Percentiles rank a stretch among this genome's conserved stretches.
Evolutionary conservation across 2,113 vertebrate species (phyloP).

Genomic region (Dunckerocampus dactyliophorus): DNA sequence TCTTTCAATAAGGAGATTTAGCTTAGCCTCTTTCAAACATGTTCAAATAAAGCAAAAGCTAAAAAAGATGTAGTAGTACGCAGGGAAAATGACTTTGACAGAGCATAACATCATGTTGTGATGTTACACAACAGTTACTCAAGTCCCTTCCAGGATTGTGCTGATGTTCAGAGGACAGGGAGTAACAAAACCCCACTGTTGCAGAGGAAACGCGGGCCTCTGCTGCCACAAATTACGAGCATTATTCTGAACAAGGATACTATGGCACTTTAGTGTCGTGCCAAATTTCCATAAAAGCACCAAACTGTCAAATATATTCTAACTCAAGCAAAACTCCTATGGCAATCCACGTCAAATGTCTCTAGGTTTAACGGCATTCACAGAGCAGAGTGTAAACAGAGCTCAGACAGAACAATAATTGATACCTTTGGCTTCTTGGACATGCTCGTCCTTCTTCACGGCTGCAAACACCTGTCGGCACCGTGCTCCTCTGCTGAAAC

Average conservation of each 20-base stretch:
- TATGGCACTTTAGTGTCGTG: too few species aligned
- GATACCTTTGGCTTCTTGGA: conserved; percentile 66
- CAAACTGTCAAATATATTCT: not conserved
- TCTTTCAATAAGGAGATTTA: conserved; percentile 77
- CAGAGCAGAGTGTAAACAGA: not conserved
- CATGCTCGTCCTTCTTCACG: conserved; percentile 61
- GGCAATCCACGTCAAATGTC: not conserved
- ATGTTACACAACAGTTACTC: not conserved
- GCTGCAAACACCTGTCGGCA: conserved; percentile 43
- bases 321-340: not conserved
- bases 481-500: conserved; percentile 47
- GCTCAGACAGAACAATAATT: too few species aligned
- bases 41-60: conserved; percentile 61
- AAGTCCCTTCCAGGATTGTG: not conserved
- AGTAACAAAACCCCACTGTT: too few species aligned
- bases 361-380: not conserved
- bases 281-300: too few species aligned
- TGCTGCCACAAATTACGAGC: too few species aligned
- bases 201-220: too few species aligned
- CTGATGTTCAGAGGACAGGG: too few species aligned
- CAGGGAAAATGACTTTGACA: not conserved
- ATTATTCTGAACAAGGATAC: too few species aligned
- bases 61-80: not conserved
- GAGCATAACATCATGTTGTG: not conserved
- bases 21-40: conserved; percentile 67